Percentiles rank a stretch among this genome's conserved stretches.
These are phyloP conservation scores for Sicus ferrugineus DNA, from an alignment of 2,888 invertebrate genomes.

Conservation along the genomic window DNA sequence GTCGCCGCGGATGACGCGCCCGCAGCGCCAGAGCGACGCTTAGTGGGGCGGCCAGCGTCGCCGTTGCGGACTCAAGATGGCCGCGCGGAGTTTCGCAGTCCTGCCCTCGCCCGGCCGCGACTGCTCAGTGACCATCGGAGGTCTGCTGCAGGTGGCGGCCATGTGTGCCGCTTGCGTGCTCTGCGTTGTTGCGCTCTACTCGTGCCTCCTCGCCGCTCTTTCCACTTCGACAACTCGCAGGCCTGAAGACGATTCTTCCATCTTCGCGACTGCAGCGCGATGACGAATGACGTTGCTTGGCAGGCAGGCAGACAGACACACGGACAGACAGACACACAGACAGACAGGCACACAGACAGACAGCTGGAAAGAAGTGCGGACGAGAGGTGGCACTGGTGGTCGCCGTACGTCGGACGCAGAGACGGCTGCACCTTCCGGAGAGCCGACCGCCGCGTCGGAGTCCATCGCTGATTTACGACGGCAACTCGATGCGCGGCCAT, in stretches of 20 bases:
- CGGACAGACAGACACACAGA: too few species aligned
- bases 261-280: slow-evolving; percentile 5
- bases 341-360: too few species aligned
- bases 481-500: slow-evolving; percentile 24
- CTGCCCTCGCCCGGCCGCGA: too few species aligned
- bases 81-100: too few species aligned
- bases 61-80: too few species aligned
- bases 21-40: too few species aligned
- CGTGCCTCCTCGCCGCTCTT: background rate
- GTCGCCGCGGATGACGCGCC: too few species aligned
- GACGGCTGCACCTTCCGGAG: slow-evolving; percentile 18
- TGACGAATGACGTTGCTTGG: slow-evolving; percentile 31
- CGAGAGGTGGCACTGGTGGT: slow-evolving; percentile 15
- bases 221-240: background rate
- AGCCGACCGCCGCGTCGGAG: too few species aligned
- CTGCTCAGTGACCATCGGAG: background rate
- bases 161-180: background rate
- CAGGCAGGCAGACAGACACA: too few species aligned
- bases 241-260: background rate
- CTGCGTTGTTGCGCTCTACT: slow-evolving; percentile 5
- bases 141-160: background rate
- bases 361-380: slow-evolving; percentile 19
- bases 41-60: too few species aligned
- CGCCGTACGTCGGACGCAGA: background rate
- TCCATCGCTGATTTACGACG: slow-evolving; percentile 29